These are phyloP conservation scores for Pionites leucogaster DNA, from an alignment of 2,113 vertebrate genomes.

Conservation along the genomic window DNA sequence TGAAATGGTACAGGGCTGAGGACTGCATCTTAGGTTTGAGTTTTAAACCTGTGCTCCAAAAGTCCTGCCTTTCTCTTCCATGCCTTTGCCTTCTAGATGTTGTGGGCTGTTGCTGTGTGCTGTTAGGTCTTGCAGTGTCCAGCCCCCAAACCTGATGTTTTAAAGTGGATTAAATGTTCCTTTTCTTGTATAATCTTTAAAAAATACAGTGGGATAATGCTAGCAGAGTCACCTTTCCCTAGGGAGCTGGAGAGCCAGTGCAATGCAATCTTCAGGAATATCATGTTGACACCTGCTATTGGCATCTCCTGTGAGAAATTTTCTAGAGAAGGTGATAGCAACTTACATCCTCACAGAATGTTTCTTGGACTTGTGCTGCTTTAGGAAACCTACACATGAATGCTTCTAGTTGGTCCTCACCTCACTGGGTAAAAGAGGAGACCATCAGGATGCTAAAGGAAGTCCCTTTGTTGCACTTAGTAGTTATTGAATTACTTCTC, in stretches of 20 bases:
- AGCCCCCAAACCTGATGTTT: background rate
- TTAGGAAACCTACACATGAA: background rate
- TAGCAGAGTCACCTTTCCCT: background rate
- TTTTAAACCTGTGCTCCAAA: background rate
- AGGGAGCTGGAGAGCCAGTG: background rate
- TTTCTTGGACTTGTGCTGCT: background rate
- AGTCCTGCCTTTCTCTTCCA: background rate
- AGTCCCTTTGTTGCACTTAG: background rate
- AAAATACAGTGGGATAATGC: background rate
- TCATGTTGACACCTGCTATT: background rate
- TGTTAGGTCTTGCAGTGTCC: background rate
- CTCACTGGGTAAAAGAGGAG: background rate
- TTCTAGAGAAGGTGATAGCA: background rate
- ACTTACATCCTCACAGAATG: background rate
- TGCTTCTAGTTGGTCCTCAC: background rate
- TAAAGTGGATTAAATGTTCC: background rate
- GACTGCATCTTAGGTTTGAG: rapidly evolving
- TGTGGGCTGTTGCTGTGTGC: background rate
- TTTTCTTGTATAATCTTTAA: background rate
- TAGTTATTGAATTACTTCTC: background rate
- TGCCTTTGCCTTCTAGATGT: rapidly evolving
- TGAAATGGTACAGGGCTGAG: background rate
- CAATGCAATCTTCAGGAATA: background rate
- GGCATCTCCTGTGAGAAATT: background rate
- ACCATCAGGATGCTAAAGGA: background rate